phyloP scores from a whole-genome alignment of 2,888 invertebrate species.

The Nephrocerus scutellatus region DNA sequence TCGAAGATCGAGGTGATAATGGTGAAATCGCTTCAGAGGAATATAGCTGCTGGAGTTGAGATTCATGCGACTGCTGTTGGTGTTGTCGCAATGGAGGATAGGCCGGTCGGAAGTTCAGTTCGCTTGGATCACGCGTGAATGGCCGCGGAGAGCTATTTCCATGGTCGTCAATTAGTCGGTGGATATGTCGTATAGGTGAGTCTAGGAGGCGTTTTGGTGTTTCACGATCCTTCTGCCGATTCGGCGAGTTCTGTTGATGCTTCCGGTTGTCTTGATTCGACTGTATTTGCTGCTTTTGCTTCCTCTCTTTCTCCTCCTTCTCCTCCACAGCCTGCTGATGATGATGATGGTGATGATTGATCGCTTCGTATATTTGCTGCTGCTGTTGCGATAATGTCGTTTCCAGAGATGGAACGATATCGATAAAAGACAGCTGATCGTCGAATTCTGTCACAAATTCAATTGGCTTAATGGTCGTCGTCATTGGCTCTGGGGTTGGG shows the following conservation, averaged over 20 bases:
- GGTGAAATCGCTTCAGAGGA: neutral
- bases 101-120: constrained; percentile 30
- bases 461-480: constrained; percentile 17
- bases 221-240: constrained; percentile 31
- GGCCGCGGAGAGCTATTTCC: constrained; percentile 52
- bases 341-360: constrained; percentile 2
- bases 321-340: too few species aligned
- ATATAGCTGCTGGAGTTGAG: too few species aligned
- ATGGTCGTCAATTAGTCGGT: constrained; percentile 8
- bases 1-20: constrained; percentile 8
- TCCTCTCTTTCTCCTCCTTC: too few species aligned
- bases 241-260: constrained; percentile 13
- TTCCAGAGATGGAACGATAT: constrained; percentile 23
- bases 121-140: constrained; percentile 46
- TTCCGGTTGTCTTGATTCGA: constrained; percentile 14
- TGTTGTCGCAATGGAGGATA: constrained; percentile 3
- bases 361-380: constrained; percentile 5
- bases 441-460: constrained; percentile 15
- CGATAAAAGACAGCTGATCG: constrained; percentile 14
- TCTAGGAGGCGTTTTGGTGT: constrained; percentile 50
- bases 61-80: constrained; percentile 4
- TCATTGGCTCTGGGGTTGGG: constrained; percentile 12
- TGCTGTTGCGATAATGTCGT: constrained; percentile 18
- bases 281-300: neutral
- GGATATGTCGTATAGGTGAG: constrained; percentile 52